Conservation (phyloP, 2,888 invertebrate genomes). For the Pheosia tremula region DNA sequence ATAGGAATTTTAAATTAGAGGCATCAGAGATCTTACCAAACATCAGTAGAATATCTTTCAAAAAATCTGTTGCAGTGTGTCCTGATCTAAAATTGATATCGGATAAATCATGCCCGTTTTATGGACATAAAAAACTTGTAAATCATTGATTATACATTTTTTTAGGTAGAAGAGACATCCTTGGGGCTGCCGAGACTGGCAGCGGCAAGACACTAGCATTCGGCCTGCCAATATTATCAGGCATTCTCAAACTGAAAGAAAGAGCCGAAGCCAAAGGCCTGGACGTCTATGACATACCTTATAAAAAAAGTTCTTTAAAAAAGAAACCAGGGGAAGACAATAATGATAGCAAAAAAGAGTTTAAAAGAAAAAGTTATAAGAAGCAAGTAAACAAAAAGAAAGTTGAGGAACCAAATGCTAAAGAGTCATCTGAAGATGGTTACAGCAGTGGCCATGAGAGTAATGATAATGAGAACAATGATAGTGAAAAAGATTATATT, state of each 20-base stretch:
- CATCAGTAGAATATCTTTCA: too few relatives aligned
- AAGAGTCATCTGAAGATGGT: constrained; percentile 73
- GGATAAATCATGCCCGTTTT: too few relatives aligned
- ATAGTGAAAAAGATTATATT: constrained; percentile 55
- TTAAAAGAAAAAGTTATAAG: constrained; percentile 25
- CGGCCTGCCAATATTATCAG: constrained; percentile 95
- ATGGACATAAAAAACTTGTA: too few relatives aligned
- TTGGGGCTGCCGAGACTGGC: constrained; percentile 99
- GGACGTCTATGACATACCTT: constrained; percentile 72
- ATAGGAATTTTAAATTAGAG: too few relatives aligned
- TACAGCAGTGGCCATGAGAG: constrained; percentile 63
- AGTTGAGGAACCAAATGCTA: constrained; percentile 35
- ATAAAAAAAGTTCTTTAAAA: constrained; percentile 63
- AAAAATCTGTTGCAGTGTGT: too few relatives aligned
- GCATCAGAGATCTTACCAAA: too few relatives aligned
- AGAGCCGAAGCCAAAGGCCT: constrained; percentile 64
- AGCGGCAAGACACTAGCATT: constrained; percentile 99
- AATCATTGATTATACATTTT: constrained; percentile 11
- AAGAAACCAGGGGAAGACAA: constrained; percentile 42
- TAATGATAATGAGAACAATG: constrained; percentile 26
- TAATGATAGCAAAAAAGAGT: constrained; percentile 21
- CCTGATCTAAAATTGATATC: too few relatives aligned
- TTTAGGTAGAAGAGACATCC: constrained; percentile 91
- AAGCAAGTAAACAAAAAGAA: constrained; percentile 39
- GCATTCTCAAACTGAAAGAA: constrained; percentile 90